Evolutionary conservation across 1,140 invertebrate species (phyloP).

Genomic region (Solenopsis invicta): DNA sequence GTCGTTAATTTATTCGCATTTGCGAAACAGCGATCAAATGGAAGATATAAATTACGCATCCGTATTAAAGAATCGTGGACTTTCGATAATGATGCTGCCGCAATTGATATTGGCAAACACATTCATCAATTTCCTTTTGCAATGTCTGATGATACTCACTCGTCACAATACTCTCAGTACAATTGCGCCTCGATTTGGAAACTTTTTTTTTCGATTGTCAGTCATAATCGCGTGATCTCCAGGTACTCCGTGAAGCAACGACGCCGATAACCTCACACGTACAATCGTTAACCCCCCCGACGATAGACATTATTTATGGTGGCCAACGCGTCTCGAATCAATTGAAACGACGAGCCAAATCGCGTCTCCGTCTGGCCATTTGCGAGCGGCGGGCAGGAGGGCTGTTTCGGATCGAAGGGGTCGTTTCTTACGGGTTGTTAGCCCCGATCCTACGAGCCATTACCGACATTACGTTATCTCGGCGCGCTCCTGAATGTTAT

Average conservation of each 20-base stretch:
- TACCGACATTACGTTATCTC: constrained; percentile 77
- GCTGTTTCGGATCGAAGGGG: constrained; percentile 58
- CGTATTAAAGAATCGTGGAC: background rate
- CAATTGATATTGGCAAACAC: background rate
- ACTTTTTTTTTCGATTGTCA: background rate
- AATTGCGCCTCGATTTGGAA: background rate
- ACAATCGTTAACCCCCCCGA: constrained; percentile 26
- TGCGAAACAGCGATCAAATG: constrained; percentile 15
- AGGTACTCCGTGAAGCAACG: background rate
- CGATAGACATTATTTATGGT: constrained; percentile 48
- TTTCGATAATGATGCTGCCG: background rate
- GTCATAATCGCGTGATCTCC: background rate
- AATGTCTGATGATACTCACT: background rate
- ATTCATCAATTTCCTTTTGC: background rate
- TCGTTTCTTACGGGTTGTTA: constrained; percentile 76
- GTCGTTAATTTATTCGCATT: constrained; percentile 21
- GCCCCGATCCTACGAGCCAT: constrained; percentile 73
- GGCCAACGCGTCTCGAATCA: constrained; percentile 45
- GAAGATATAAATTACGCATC: constrained; percentile 3
- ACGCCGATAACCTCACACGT: constrained; percentile 25
- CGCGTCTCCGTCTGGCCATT: constrained; percentile 52
- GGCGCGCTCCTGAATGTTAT: constrained; percentile 69
- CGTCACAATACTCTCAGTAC: background rate
- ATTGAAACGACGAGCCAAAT: constrained; percentile 45
- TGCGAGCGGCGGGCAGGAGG: constrained; percentile 42